phyloP scores from a whole-genome alignment of 2,113 vertebrate species.

The Macquaria ambigua region DNA sequence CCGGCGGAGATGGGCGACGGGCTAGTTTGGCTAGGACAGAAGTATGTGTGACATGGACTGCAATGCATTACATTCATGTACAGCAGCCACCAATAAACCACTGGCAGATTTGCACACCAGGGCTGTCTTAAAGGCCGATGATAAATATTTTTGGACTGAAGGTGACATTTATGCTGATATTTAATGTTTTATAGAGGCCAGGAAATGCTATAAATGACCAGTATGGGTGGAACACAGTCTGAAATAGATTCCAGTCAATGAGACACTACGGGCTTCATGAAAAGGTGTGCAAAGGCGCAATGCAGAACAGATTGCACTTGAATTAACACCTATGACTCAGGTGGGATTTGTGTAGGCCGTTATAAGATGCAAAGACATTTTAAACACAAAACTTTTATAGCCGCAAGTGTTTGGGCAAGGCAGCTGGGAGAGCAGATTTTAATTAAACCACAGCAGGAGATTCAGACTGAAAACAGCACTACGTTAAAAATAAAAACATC shows the following conservation, averaged over 20 bases:
- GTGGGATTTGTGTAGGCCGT: background rate
- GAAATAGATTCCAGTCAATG: background rate
- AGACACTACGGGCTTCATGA: background rate
- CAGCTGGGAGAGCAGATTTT: conserved; percentile 4
- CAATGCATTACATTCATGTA: background rate
- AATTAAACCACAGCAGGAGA: background rate
- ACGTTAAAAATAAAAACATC: background rate
- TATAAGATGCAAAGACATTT: background rate
- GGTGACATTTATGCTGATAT: conserved; percentile 20
- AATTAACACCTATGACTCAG: background rate
- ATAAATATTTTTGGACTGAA: conserved; percentile 34
- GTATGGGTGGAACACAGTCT: background rate
- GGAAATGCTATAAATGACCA: conserved; percentile 16
- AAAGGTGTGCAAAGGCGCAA: conserved; percentile 33
- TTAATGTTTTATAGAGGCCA: conserved; percentile 10
- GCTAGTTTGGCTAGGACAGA: conserved; percentile 4
- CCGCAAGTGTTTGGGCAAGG: too few relatives aligned
- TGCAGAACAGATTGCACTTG: background rate
- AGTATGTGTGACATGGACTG: background rate
- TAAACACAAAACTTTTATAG: background rate
- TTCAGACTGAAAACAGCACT: background rate
- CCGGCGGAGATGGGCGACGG: background rate
- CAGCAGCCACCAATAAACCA: background rate
- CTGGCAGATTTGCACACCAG: background rate
- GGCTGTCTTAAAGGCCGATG: background rate